A percentile compares a stretch with the other conserved stretches of the same genome.
Evolutionary conservation across 2,888 invertebrate species (phyloP).

Genomic region (Oscheius sp.): DNA sequence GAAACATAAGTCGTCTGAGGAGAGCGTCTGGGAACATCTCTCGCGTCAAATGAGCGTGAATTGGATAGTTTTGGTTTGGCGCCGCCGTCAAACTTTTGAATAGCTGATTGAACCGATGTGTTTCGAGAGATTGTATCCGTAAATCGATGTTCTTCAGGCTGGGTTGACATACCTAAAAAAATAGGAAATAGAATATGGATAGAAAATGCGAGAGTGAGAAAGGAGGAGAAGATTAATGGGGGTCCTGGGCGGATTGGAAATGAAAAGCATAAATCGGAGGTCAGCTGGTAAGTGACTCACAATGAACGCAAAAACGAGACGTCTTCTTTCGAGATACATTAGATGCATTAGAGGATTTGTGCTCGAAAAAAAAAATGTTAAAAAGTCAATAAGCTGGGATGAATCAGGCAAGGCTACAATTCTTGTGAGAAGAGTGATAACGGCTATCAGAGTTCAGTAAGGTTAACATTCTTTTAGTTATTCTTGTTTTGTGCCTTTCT

Average conservation of each 20-base stretch:
- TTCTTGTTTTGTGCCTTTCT: not conserved
- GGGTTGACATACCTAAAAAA: slow-evolving; percentile 14
- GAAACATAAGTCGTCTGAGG: not conserved
- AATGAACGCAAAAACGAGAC: too few species aligned
- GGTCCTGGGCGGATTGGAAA: too few species aligned
- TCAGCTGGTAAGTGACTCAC: too few species aligned
- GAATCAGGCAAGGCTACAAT: not conserved
- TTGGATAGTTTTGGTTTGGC: slow-evolving; percentile 24
- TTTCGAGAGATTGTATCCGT: slow-evolving; percentile 50
- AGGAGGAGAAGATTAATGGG: not conserved
- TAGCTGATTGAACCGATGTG: slow-evolving; percentile 51
- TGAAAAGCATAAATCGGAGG: not conserved
- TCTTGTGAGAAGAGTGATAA: not conserved
- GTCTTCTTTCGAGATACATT: too few species aligned
- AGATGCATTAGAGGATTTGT: too few species aligned
- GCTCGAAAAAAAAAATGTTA: not conserved
- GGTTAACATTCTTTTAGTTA: slow-evolving; percentile 5
- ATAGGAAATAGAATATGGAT: not conserved
- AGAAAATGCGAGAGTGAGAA: not conserved
- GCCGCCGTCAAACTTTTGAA: slow-evolving; percentile 45
- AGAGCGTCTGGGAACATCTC: not conserved
- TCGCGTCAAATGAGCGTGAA: not conserved
- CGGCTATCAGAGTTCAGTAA: not conserved
- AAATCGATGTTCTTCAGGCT: slow-evolving; percentile 42
- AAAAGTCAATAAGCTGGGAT: not conserved